Evolutionary conservation across 2,797 vertebrate genomes (phyloP).

Genomic region (Coranthus polyacanthus): DNA sequence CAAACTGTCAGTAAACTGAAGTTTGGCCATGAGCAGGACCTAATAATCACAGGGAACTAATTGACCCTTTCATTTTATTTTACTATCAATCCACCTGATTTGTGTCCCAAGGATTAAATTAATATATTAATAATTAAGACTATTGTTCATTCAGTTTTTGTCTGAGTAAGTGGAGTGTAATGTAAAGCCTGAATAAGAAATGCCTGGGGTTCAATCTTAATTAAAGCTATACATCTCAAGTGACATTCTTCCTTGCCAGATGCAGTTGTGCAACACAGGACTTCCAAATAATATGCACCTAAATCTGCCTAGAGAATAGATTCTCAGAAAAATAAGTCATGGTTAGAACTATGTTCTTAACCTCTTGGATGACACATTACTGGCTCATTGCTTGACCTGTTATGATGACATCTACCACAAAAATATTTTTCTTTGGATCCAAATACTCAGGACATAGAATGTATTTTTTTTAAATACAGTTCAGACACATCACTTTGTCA

Average conservation of each 20-base stretch:
- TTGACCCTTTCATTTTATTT: too few relatives aligned
- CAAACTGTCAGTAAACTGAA: constrained; percentile 1
- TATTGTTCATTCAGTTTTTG: constrained; percentile 2
- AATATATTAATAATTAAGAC: background rate
- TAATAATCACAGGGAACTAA: background rate
- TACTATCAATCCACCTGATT: background rate
- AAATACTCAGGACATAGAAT: background rate
- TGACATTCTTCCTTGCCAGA: constrained; percentile 64
- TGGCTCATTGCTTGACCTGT: constrained; percentile 24
- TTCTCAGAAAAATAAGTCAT: constrained; percentile 67
- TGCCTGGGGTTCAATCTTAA: constrained; percentile 51
- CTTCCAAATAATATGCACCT: constrained; percentile 59
- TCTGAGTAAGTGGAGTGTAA: constrained; percentile 19
- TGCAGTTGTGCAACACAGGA: constrained; percentile 70
- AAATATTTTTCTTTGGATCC: constrained; percentile 11
- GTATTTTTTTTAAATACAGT: too few relatives aligned
- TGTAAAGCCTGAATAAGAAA: constrained; percentile 20
- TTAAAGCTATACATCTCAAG: constrained; percentile 56
- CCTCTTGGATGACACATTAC: constrained; percentile 42
- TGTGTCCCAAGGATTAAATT: background rate
- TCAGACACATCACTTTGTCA: background rate
- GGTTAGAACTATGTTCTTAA: constrained; percentile 46
- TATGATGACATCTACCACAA: constrained; percentile 32
- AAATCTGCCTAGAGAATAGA: constrained; percentile 72
- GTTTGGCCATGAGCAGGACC: background rate